A percentile compares a stretch with the other conserved stretches of the same genome.
phyloP scores from a whole-genome alignment of 1,140 invertebrate genomes.

The Bombus affinis region DNA sequence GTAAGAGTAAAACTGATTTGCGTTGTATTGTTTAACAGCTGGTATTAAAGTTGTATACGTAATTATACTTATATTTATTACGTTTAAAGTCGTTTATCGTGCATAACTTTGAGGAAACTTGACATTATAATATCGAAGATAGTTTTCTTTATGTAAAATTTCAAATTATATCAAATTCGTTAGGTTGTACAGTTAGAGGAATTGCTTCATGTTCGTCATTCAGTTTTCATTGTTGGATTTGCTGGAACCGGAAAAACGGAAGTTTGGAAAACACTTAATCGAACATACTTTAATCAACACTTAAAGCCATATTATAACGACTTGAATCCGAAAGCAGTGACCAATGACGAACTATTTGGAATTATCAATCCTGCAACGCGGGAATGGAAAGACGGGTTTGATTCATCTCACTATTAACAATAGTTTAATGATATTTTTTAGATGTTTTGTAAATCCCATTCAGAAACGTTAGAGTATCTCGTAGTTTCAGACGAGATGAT shows the following conservation, averaged over 20 bases:
- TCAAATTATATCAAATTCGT: not conserved
- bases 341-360: slow-evolving; percentile 97
- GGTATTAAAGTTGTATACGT: too few species aligned
- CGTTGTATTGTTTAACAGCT: not conserved
- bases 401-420: not conserved
- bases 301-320: slow-evolving; percentile 93
- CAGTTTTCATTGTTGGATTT: slow-evolving; percentile 95
- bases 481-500: too few species aligned
- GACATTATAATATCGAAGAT: too few species aligned
- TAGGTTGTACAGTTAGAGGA: slow-evolving; percentile 96
- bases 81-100: too few species aligned
- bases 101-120: too few species aligned
- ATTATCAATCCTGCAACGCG: slow-evolving; percentile 96
- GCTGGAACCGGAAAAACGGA: slow-evolving; percentile 97
- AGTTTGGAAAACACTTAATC: slow-evolving; percentile 95
- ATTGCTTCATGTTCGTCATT: slow-evolving; percentile 95
- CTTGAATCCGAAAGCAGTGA: slow-evolving; percentile 97
- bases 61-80: too few species aligned
- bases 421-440: not conserved
- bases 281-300: slow-evolving; percentile 91
- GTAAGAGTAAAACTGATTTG: slow-evolving; percentile 73
- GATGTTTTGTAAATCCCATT: not conserved
- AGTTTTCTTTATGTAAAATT: not conserved
- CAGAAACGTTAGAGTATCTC: not conserved
- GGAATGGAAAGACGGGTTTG: slow-evolving; percentile 97